phyloP scores from a whole-genome alignment of 2,113 vertebrate species.

The Chloebia gouldiae region DNA sequence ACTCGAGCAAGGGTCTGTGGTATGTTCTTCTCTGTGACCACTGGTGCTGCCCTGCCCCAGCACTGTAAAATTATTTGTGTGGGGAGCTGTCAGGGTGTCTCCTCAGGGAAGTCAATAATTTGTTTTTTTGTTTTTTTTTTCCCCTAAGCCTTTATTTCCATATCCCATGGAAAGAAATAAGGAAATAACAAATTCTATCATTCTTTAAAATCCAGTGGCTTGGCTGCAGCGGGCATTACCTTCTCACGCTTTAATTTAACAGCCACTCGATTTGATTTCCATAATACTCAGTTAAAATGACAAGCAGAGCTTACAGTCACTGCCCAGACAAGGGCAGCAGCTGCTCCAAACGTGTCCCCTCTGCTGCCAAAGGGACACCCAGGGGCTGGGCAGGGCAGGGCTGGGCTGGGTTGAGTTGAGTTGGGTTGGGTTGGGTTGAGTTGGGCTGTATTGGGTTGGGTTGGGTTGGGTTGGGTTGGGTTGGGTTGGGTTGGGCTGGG shows the following conservation, averaged over 20 bases:
- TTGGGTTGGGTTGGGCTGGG: too few species aligned
- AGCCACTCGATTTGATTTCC: not conserved
- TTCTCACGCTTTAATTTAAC: not conserved
- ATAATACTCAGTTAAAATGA: not conserved
- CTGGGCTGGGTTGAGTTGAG: too few species aligned
- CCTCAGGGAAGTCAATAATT: not conserved
- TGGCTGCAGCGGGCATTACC: not conserved
- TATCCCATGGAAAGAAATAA: not conserved
- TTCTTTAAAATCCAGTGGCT: not conserved
- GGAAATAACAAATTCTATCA: not conserved
- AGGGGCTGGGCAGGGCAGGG: too few species aligned
- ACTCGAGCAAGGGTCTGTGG: not conserved
- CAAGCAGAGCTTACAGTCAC: not conserved
- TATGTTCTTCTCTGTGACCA: not conserved
- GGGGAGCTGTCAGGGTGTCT: not conserved
- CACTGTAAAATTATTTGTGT: not conserved
- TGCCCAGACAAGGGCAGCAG: not conserved
- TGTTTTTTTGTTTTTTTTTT: not conserved
- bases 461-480: too few species aligned
- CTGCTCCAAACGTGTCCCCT: not conserved
- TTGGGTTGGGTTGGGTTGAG: too few species aligned
- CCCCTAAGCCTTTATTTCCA: not conserved
- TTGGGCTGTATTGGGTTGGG: too few species aligned
- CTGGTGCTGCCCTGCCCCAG: not conserved
- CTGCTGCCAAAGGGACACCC: not conserved